Base-by-base conservation (phyloP, 2,888 invertebrate species). In the Acanthosoma haemorrhoidale region DNA sequence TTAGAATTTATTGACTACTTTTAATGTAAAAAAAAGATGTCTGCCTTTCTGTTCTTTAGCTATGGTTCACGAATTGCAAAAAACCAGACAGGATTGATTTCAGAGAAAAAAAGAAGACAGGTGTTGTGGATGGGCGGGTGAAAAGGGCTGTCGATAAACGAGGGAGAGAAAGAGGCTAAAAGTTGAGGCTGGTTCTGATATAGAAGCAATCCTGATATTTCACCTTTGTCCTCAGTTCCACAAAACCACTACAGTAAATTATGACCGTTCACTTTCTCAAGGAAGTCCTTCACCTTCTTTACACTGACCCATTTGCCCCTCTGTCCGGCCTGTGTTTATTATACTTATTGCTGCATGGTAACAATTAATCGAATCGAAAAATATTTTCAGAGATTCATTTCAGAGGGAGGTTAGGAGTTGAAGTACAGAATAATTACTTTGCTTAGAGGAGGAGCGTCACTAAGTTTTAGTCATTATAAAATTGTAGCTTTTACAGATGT, bases 61-160 rank as follows among this genome's bases (percentile, higher is more conserved):
- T n/a, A n/a, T n/a, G n/a, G 21, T 3, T 43, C 18, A 21, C 13
- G 16, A 43, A 43, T 9, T n/a, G 18, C 25, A 13, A 13, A 43
- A 43, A 43, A 43, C 18, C 18, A 11, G 18, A 21, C 4, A 11
- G 43, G 25, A 43, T 43, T 43, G 18, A 43, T 43, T 43, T n/a
- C n/a, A 43, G 25, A 13, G 11, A 43, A 43, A 43, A 21, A 43
- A 43, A 43, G 43, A 43, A 43, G 25, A 43, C 18, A 21, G 43
- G 18, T 13, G 3, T 11, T 21, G 43, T 21, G 43, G 25, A 43
- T 43, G 25, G 43, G 43, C 18, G 25, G 25, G 43, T 43, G 43
- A 43, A 43, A 43, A 43, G 43, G 43, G 43, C 43, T 43, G 43
- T 43, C 43, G 43, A 43, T 43, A 43, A 43, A 43, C 25, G 18